Percentiles rank a stretch among this genome's conserved stretches.
Conservation (phyloP, 1,140 invertebrate genomes). For the Magallana gigas region DNA sequence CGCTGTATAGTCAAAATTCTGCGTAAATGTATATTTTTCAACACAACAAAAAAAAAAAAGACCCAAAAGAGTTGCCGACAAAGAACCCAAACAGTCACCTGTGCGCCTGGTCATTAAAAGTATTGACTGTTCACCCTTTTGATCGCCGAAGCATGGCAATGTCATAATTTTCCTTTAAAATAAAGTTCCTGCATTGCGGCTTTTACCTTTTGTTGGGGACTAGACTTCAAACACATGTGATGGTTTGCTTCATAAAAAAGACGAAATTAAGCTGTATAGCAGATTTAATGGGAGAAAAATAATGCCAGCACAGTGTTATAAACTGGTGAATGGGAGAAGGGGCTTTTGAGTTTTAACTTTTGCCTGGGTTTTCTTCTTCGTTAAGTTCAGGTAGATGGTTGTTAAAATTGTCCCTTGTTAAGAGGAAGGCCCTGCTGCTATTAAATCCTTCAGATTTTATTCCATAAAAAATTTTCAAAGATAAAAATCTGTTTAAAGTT, state of each 20-base stretch:
- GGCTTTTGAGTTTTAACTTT: constrained; percentile 27
- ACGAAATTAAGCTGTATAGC: constrained; percentile 49
- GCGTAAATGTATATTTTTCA: constrained; percentile 9
- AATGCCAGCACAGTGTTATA: constrained; percentile 27
- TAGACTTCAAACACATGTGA: constrained; percentile 54
- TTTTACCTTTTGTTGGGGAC: constrained; percentile 44
- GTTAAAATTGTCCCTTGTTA: constrained; percentile 29
- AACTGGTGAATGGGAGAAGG: neutral
- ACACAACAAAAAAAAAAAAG: constrained; percentile 38
- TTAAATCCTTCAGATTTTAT: constrained; percentile 26
- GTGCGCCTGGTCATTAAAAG: constrained; percentile 39
- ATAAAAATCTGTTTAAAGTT: constrained; percentile 18
- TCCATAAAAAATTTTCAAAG: constrained; percentile 21
- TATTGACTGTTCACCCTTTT: constrained; percentile 43
- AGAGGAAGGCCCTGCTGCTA: constrained; percentile 21
- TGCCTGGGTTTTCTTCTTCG: constrained; percentile 14
- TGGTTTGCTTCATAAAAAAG: constrained; percentile 40
- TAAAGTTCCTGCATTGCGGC: constrained; percentile 27
- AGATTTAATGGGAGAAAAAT: constrained; percentile 53
- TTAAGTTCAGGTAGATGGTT: constrained; percentile 23
- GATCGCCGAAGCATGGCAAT: constrained; percentile 46
- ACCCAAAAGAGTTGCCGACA: neutral
- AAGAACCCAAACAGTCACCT: constrained; percentile 38
- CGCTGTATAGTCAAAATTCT: neutral
- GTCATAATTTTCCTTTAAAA: constrained; percentile 42